Base-by-base conservation (phyloP, 2,797 vertebrate species). In the Aplochiton taeniatus region DNA sequence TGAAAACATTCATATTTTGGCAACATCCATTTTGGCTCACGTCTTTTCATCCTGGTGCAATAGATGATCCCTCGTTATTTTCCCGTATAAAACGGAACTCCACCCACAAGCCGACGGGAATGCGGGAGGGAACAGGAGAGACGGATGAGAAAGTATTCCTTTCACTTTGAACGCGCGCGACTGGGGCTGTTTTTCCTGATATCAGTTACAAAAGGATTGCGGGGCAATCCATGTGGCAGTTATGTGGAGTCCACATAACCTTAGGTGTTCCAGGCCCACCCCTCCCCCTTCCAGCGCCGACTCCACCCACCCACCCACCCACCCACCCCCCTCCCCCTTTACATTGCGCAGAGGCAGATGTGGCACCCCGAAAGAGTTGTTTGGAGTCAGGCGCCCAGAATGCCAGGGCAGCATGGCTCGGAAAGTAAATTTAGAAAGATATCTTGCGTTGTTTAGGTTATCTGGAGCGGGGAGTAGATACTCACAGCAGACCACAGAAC, bases 361-460 rank as follows among this genome's bases (percentile, higher is more conserved):
- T 55, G 67, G 69, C 73, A 79, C 83, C 80, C 87, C 82, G 80
- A 78, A 73, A 70, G n/a, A 62, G 41, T 58, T 73, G 44, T 77
- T 82, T 82, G 62, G 80, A 83, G 58, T 68, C 61, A 59, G 58
- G 58, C 18, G 47, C 72, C 63, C 64, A 71, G 74, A 81, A 78
- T 86, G 73, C 84, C 75, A 86, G 59, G 53, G 58, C 68, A 72
- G 66, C 67, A 58, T 19, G 41, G 70, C 63, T 65, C 76, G 79
- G 80, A 87, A 90, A 87, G 77, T 82, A 86, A 78, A 82, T 82
- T 78, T 69, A 77, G 77, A 81, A 79, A 77, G 73, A 63, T 64
- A 68, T 85, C 79, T 58, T 56, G 68, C 68, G 75, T 86, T 86
- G 82, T 88, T 83, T 84, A 76, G 76, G 65, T 74, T 77, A 72